Conservation (phyloP, 2,888 invertebrate species). For the Rhimphoctona megacephalus region DNA sequence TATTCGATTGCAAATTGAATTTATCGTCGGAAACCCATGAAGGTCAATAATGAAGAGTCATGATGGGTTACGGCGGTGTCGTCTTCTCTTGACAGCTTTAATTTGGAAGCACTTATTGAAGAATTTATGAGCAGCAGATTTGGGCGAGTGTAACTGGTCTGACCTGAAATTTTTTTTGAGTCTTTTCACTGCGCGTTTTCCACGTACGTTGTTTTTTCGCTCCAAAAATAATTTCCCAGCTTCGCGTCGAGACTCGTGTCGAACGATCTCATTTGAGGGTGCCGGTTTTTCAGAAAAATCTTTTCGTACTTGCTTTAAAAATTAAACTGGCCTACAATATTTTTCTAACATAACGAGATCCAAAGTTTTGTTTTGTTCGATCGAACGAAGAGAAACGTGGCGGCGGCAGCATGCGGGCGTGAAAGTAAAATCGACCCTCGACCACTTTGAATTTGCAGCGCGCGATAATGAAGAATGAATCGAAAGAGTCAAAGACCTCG, state of each 20-base stretch:
- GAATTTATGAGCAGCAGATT: constrained; percentile 3
- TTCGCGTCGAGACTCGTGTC: neutral
- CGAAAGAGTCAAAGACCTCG: constrained; percentile 56
- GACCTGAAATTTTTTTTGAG: neutral
- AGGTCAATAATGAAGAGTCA: constrained; percentile 1
- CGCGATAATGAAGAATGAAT: neutral
- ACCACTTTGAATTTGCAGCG: neutral
- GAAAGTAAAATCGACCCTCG: neutral
- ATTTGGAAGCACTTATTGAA: neutral
- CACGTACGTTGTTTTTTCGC: constrained; percentile 7
- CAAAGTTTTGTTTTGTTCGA: neutral
- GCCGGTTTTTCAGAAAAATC: neutral
- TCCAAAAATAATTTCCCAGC: constrained; percentile 24
- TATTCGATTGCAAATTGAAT: neutral
- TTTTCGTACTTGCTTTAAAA: constrained; percentile 18
- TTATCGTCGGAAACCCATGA: neutral
- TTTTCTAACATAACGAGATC: neutral
- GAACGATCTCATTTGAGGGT: neutral
- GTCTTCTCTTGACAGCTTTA: neutral
- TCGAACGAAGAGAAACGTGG: neutral
- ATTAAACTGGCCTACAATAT: neutral
- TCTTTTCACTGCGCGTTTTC: neutral
- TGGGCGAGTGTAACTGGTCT: neutral
- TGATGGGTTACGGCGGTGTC: neutral
- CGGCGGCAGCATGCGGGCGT: neutral